phyloP scores from a whole-genome alignment of 2,113 vertebrate genomes.

The Trachemys scripta region DNA sequence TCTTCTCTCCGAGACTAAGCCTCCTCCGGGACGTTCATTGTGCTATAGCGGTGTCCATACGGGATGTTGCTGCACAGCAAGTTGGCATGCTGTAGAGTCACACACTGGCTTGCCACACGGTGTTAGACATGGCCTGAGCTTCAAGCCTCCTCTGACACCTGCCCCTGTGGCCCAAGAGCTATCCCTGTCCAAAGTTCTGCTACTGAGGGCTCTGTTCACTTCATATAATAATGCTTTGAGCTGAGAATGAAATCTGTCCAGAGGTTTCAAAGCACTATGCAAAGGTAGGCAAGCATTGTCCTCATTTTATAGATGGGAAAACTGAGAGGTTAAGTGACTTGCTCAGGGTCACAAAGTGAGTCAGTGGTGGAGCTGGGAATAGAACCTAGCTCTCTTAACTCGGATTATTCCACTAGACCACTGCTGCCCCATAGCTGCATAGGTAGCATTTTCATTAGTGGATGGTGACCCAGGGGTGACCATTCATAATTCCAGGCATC shows the following conservation, averaged over 20 bases:
- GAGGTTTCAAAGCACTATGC: slow-evolving; percentile 33
- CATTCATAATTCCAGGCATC: slow-evolving; percentile 42
- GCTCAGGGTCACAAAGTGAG: slow-evolving; percentile 4
- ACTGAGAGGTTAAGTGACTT: background rate
- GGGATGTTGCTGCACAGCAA: too few relatives aligned
- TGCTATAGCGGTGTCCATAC: too few relatives aligned
- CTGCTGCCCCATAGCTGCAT: slow-evolving; percentile 23
- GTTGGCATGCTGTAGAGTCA: too few relatives aligned
- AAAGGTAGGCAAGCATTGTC: slow-evolving; percentile 12
- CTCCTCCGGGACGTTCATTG: too few relatives aligned
- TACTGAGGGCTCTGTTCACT: background rate
- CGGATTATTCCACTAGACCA: slow-evolving; percentile 24
- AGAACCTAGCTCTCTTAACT: slow-evolving; percentile 36
- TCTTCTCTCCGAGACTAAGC: background rate
- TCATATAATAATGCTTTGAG: background rate
- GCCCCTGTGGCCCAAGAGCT: slow-evolving; percentile 11
- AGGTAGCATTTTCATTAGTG: slow-evolving; percentile 23
- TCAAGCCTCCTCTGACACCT: slow-evolving; percentile 3
- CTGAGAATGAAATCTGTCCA: background rate
- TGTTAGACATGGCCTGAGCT: background rate
- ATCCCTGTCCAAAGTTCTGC: background rate
- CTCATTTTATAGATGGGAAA: slow-evolving; percentile 14
- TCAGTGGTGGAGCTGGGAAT: slow-evolving; percentile 47
- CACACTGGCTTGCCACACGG: too few relatives aligned
- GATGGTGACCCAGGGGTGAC: slow-evolving; percentile 65